Evolutionary conservation across 2,888 invertebrate genomes (phyloP), one percentile per base, ranked within the genome.

Genomic region (Onchidella celtica): DNA sequence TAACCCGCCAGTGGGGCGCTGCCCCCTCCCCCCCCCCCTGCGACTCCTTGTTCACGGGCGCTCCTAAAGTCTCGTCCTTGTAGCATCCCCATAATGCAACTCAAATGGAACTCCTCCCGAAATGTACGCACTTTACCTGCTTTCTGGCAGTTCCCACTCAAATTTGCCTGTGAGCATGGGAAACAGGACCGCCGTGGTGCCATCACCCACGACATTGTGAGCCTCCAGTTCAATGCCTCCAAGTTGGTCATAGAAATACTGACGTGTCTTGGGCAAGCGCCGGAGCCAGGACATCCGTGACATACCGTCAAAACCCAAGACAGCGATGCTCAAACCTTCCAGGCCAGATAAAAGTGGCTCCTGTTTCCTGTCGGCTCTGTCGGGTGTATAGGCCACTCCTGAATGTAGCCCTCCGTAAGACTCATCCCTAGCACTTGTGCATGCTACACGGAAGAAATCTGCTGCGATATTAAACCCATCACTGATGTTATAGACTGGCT

Each of bases 121-220:
- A n/a, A n/a, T n/a, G n/a, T 11, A 2, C 1, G 17, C 6, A 38
- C 92, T 96, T 96, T 84, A 82, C 65, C 97, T 95, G 0, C 97
- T 96, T 90, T 98, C 97, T 0, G 97, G 97, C 68, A 97, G 92
- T 91, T 98, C 98, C n/a, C 96, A 93, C 92, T 98, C 98, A 6
- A 93, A 94, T 85, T 92, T 92, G 2, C 98, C 97, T 0, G 97
- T 97, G 0, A 98, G 94, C 82, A 98, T 96, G 0, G 98, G 98
- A 86, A 97, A 97, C 47, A 98, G 92, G 0, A 97, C 97, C 0
- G 84, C 81, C n/a, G 84, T 79, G 6, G 94, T 94, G 0, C 94
- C 94, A 82, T 94, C 94, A 1, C 94, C 94, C 3, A 93, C 92
- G 55, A 94, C 93, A 82, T 94, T 94, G 86, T 93, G 93, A 75